A percentile compares a stretch with the other conserved stretches of the same genome.
phyloP scores from a whole-genome alignment of 2,888 invertebrate genomes.

The Hyposoter dolosus region DNA sequence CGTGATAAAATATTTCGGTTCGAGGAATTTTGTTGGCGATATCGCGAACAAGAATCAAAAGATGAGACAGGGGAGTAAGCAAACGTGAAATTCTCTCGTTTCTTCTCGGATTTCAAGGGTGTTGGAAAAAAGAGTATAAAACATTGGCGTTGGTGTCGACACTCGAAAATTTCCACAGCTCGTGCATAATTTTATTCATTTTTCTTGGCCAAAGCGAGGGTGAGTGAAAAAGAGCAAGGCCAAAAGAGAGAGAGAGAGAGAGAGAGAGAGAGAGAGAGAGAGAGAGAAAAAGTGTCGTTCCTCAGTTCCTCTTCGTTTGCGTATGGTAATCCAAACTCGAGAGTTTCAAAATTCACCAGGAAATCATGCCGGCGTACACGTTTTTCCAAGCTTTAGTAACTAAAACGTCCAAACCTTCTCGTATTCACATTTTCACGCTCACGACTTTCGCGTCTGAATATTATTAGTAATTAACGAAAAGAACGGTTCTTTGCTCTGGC shows the following conservation, averaged over 20 bases:
- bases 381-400: slow-evolving; percentile 42
- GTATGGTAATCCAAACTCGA: slow-evolving; percentile 77
- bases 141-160: slow-evolving; percentile 56
- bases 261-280: slow-evolving; percentile 15
- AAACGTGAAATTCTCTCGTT: slow-evolving; percentile 47
- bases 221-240: slow-evolving; percentile 8
- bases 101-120: slow-evolving; percentile 33
- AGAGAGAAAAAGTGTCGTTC: slow-evolving; percentile 65
- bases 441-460: slow-evolving; percentile 78
- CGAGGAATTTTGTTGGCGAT: not conserved
- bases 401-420: slow-evolving; percentile 33
- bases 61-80: slow-evolving; percentile 26
- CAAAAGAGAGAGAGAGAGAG: not conserved
- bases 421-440: slow-evolving; percentile 74
- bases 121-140: slow-evolving; percentile 33
- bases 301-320: slow-evolving; percentile 75
- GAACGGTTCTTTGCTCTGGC: slow-evolving; percentile 65
- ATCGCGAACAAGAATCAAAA: not conserved
- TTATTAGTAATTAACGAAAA: slow-evolving; percentile 84
- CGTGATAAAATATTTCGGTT: not conserved
- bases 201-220: slow-evolving; percentile 73
- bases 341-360: slow-evolving; percentile 58
- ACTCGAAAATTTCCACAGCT: slow-evolving; percentile 73
- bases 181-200: slow-evolving; percentile 81
- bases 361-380: slow-evolving; percentile 51